Evolutionary conservation across 2,113 vertebrate genomes (phyloP).

Genomic region (Ascaphus truei): DNA sequence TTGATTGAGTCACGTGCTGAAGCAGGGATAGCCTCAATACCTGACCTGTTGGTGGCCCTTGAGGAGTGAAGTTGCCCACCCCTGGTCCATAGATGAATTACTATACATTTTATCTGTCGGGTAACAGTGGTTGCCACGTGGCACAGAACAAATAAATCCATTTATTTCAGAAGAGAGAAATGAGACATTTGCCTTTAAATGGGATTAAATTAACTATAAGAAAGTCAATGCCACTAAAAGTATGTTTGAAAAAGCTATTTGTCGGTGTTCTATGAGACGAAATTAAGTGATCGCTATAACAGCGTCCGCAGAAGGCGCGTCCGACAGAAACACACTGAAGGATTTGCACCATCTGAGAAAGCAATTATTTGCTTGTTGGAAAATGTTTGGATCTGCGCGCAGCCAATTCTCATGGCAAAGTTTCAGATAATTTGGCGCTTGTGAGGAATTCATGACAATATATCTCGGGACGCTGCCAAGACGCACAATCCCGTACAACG

Average conservation of each 20-base stretch:
- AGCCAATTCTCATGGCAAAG: background rate
- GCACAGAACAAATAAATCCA: background rate
- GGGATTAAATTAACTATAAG: too few species aligned
- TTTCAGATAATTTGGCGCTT: background rate
- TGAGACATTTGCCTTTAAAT: too few species aligned
- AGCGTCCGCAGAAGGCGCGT: background rate
- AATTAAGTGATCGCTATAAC: background rate
- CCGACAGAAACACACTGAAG: background rate
- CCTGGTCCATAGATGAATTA: too few species aligned
- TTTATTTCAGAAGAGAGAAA: too few species aligned
- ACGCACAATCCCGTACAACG: background rate
- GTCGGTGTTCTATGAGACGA: too few species aligned
- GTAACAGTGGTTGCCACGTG: background rate
- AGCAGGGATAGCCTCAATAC: too few species aligned
- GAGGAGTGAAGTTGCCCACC: too few species aligned
- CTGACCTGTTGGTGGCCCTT: too few species aligned
- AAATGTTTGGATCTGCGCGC: background rate
- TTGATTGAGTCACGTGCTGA: too few species aligned
- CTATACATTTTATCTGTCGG: background rate
- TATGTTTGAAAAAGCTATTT: too few species aligned
- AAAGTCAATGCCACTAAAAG: too few species aligned
- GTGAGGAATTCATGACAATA: conserved; percentile 1
- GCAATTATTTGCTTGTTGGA: conserved; percentile 14
- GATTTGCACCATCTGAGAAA: conserved; percentile 11
- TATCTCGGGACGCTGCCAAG: background rate